Evolutionary conservation across 2,888 invertebrate species (phyloP), one percentile per base, ranked within the genome.

Genomic region (Troides aeacus): DNA sequence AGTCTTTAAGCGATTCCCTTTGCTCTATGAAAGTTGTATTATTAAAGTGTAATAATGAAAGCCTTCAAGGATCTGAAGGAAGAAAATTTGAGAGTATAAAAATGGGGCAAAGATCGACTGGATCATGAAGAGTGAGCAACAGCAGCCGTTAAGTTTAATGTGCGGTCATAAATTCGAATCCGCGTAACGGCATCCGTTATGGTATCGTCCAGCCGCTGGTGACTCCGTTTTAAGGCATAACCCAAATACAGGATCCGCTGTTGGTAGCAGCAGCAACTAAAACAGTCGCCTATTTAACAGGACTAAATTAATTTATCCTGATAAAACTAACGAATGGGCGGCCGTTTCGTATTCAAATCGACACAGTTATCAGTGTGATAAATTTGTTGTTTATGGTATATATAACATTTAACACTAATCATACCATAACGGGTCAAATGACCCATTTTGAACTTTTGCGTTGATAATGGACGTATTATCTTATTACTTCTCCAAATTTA

Each of bases 201-300:
- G 74, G 77, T 75, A 78, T 77, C 78, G 74, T 73, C 78, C 72
- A 74, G 70, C 64, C 67, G 66, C 65, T 24, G 56, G 63, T 21
- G 7, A 53, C 62, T 71, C 75, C 74, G 68, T 68, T 76, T 87
- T 83, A 83, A 85, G 86, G 76, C 77, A 81, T 84, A 86, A 79
- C 86, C 88, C 82, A 83, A 82, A 88, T 88, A 83, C 86, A 84
- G 69, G 72, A 59, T 72, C 68, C 10, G 30, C 23, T 39, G 63
- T 36, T 61, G 24, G 79, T 84, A 85, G 69, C 4, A 82, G 57
- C 61, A 69, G 81, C 78, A 82, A 66, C 75, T 72, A 39, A 75
- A 39, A 74, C 2, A 12, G 42, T 12, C 10, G 17, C 10, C 46
- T 5, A 60, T 68, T 68, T 64, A 63, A 50, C 53, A 7, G n/a